Evolutionary conservation across 2,797 vertebrate species (phyloP).

Genomic region (Echeneis naucrates): DNA sequence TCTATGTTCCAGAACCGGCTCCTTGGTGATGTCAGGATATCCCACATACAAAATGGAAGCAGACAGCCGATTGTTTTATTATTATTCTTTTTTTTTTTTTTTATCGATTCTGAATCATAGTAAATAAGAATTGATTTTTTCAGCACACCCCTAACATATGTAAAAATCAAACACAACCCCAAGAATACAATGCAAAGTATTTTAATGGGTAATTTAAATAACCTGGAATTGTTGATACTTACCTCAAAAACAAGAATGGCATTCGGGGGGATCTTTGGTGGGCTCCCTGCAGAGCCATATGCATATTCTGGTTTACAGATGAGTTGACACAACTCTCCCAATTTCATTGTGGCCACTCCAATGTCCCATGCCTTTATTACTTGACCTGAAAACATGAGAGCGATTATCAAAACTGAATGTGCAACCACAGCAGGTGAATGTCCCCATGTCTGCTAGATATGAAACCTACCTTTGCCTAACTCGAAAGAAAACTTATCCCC

Average conservation of each 20-base stretch:
- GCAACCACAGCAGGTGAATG: neutral
- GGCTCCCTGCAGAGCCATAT: constrained; percentile 94
- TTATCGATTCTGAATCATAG: no score
- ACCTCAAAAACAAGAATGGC: constrained; percentile 96
- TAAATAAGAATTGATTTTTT: no score
- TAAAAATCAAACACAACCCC: neutral
- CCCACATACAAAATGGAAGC: no score
- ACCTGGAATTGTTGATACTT: constrained; percentile 25
- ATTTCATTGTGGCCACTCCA: constrained; percentile 94
- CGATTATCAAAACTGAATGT: neutral
- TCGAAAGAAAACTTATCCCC: constrained; percentile 95
- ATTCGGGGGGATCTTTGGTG: constrained; percentile 95
- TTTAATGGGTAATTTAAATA: neutral
- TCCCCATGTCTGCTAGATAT: constrained; percentile 2
- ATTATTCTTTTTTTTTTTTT: no score
- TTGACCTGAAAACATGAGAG: constrained; percentile 84
- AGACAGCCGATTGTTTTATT: no score
- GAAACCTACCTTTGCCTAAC: constrained; percentile 93
- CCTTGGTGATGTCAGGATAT: no score
- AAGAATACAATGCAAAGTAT: neutral
- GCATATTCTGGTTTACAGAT: constrained; percentile 96
- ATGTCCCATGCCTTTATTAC: constrained; percentile 99
- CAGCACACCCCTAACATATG: no score
- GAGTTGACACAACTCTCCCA: constrained; percentile 92
- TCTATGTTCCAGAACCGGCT: no score